Conservation (phyloP, 1,140 invertebrate species). For the Musca domestica region DNA sequence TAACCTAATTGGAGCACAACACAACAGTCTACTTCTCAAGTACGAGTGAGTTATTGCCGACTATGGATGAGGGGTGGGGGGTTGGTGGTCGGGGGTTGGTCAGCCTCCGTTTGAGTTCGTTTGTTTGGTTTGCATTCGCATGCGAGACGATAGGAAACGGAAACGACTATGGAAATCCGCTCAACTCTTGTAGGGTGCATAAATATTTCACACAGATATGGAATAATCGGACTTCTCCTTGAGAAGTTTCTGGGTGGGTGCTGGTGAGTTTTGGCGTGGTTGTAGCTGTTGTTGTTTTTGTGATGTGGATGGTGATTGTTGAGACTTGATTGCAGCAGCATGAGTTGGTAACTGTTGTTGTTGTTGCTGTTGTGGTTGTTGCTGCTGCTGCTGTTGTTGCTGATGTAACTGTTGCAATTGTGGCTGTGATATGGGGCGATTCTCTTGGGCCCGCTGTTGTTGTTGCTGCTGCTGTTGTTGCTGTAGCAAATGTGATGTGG, state of each 20-base stretch:
- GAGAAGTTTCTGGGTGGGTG: slow-evolving; percentile 49
- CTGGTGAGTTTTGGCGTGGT: slow-evolving; percentile 48
- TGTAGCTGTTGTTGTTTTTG: slow-evolving; percentile 43
- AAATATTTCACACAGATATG: slow-evolving; percentile 50
- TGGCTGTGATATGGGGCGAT: slow-evolving; percentile 19
- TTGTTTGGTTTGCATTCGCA: too few species aligned
- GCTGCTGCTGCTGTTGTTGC: slow-evolving; percentile 44
- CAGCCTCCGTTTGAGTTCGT: too few species aligned
- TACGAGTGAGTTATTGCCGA: too few species aligned
- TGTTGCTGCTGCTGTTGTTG: slow-evolving; percentile 43
- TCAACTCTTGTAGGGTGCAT: not conserved
- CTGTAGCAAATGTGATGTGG: slow-evolving; percentile 58
- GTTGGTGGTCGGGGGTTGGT: too few species aligned
- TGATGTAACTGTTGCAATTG: slow-evolving; percentile 40
- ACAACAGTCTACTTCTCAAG: too few species aligned
- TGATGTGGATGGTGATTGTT: not conserved
- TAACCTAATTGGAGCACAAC: too few species aligned
- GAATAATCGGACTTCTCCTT: slow-evolving; percentile 53
- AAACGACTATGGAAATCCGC: not conserved
- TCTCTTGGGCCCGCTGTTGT: slow-evolving; percentile 39
- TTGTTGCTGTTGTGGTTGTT: slow-evolving; percentile 41
- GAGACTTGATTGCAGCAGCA: not conserved
- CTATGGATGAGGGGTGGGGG: too few species aligned
- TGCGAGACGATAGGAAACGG: not conserved
- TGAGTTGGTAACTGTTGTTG: slow-evolving; percentile 43